Base-by-base conservation (phyloP, 37 sponge, comb jelly and placozoan genomes). In the Spongilla lacustris region DNA sequence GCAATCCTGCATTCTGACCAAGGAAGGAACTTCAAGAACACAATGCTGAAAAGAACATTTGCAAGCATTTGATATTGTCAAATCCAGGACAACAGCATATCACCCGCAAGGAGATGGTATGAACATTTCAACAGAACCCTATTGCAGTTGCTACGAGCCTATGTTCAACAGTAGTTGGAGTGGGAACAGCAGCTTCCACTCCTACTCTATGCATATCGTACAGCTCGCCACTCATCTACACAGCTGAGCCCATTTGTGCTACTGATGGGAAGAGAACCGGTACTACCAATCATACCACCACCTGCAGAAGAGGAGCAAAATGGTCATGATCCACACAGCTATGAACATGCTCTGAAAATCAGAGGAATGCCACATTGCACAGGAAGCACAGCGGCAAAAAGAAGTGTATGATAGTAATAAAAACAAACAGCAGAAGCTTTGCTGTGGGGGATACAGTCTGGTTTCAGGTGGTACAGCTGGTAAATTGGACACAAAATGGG, bases 401-500 rank as follows among this genome's bases (percentile, higher is more conserved):
- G 21, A 8, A 25, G 9, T 12, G 0, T 85, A 81, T 85, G 86
- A 90, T 41, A 25, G 67, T 23, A 35, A 80, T 29, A 28, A 50
- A 41, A 36, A 24, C 82, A 13, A 67, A 29, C 3, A 30, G 9
- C 24, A 28, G 86, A n/a, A 31, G 37, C 14, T 90, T 85, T 29
- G 1, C 13, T 32, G 83, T 50, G 4, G 93, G 89, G 11, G 89
- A 92, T 77, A 2, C 49, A 36, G 89, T 88, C 29, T 92, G 93
- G 93, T 46, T 92, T 19, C 74, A 89, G 24, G 26, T 81, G 30
- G 88, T 85, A 85, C 85, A 32, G 83, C 86, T 29, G 89, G 93
- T 26, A 92, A 85, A 76, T 78, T 92, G 36, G 93, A 88, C 13
- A 66, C 72, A 29, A 83, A 68, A 41, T 92, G 93, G 89, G 93